Base-by-base conservation (phyloP, 2,797 vertebrate genomes). In the Morus bassanus region DNA sequence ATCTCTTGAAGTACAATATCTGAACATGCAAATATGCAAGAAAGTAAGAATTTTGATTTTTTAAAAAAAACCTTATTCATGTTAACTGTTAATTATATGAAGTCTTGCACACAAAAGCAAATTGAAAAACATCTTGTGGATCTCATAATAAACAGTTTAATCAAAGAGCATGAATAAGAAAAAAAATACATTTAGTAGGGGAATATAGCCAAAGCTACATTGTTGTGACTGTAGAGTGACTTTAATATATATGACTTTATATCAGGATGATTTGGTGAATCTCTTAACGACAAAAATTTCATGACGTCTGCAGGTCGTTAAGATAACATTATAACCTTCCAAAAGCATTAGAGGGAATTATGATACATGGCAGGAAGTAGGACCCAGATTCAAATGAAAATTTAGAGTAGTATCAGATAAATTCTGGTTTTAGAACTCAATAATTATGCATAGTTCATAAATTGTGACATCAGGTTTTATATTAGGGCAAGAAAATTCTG, bases 381-480 rank as follows among this genome's bases (percentile, higher is more conserved):
- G 63, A 19, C 35, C 37, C 1, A 11, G 57, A 57, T 94, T 91
- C 67, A 91, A 85, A 89, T 94, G 89, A 87, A 82, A 88, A 95
- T 91, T 89, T 93, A 89, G 86, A 90, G 82, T 25, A 75, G 53
- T 76, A 86, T 91, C 79, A 83, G 91, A 88, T 91, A 86, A 91
- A 88, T 95, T 94, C 78, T 56, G 48, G 70, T 10, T 89, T 67
- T 83, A 82, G 72, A 91, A 88, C 85, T 96, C 89, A 81, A 78
- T 96, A 93, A 96, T 96, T 95, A 93, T 89, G 89, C 73, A 41
- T 74, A 95, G 94, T 94, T 89, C 83, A 93, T 93, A 92, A 96
- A 95, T 88, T 67, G 87, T 96, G 88, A 85, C 85, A 94, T 86
- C 22, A 50, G 45, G 82, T 85, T 92, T 94, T 92, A 92, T 87